Percentiles rank a stretch among this genome's conserved stretches.
phyloP scores from a whole-genome alignment of 2,888 invertebrate species.

The Parelbella ahira region DNA sequence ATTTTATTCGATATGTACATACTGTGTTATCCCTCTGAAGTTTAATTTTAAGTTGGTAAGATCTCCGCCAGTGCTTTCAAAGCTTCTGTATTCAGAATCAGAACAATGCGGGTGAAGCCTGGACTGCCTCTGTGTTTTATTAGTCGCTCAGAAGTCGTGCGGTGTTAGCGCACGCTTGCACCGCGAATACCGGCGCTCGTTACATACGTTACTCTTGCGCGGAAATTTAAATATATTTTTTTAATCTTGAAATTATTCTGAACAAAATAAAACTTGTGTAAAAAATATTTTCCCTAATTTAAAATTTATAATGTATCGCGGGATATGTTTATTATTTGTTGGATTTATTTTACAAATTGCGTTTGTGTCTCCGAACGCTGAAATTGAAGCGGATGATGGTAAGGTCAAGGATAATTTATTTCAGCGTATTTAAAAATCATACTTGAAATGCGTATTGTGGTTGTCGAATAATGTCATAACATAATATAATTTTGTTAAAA shows the following conservation, averaged over 20 bases:
- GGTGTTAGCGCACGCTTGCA: constrained; percentile 29
- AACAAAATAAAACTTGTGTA: constrained; percentile 3
- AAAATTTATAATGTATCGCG: constrained; percentile 44
- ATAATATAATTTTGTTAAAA: too few relatives aligned
- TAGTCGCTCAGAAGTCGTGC: constrained; percentile 33
- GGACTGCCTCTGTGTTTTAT: constrained; percentile 27
- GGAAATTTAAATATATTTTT: constrained; percentile 9
- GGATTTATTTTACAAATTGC: constrained; percentile 60
- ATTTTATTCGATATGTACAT: too few relatives aligned
- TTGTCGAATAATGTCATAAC: too few relatives aligned
- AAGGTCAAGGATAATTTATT: constrained; percentile 33
- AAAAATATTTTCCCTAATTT: not conserved
- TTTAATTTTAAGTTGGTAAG: too few relatives aligned
- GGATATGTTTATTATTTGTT: constrained; percentile 46
- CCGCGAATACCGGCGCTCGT: not conserved
- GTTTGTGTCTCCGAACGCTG: constrained; percentile 60
- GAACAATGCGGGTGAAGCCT: constrained; percentile 20
- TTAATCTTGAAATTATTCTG: not conserved
- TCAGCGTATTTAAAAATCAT: too few relatives aligned
- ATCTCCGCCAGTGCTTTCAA: constrained; percentile 1
- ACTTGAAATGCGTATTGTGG: too few relatives aligned
- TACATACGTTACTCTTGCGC: constrained; percentile 23
- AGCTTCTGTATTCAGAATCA: constrained; percentile 13
- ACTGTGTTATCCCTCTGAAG: too few relatives aligned
- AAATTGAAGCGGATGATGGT: constrained; percentile 68